phyloP scores from a whole-genome alignment of 2,113 vertebrate species.

The Rhadina sibilatrix region DNA sequence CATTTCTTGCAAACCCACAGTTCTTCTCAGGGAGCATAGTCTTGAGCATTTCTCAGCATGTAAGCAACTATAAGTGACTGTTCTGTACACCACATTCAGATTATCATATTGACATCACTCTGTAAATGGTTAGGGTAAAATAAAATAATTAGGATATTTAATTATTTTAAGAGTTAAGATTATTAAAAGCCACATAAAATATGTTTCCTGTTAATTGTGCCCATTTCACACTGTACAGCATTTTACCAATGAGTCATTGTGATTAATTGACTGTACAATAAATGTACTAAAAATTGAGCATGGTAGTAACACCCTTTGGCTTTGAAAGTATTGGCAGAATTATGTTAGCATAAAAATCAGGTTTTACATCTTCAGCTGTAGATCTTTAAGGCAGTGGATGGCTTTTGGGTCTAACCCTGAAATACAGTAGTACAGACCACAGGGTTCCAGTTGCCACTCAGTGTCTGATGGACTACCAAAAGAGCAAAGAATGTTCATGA shows the following conservation, averaged over 20 bases:
- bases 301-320: conserved; percentile 19
- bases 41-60: background rate
- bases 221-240: background rate
- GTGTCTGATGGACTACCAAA: background rate
- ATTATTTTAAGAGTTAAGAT: too few relatives aligned
- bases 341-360: background rate
- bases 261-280: conserved; percentile 52
- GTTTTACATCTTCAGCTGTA: background rate
- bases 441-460: background rate
- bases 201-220: conserved; percentile 13
- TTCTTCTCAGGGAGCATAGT: background rate
- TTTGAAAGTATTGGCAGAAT: background rate
- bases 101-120: background rate
- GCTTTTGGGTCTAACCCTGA: background rate
- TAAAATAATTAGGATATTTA: background rate
- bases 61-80: background rate
- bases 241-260: background rate
- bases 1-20: too few relatives aligned
- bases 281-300: conserved; percentile 25
- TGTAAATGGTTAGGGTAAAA: conserved; percentile 23
- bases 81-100: background rate
- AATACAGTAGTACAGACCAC: background rate
- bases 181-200: background rate
- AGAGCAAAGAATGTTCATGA: background rate
- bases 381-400: background rate